phyloP scores from a whole-genome alignment of 2,888 invertebrate species.

The Mythimna lalbum region DNA sequence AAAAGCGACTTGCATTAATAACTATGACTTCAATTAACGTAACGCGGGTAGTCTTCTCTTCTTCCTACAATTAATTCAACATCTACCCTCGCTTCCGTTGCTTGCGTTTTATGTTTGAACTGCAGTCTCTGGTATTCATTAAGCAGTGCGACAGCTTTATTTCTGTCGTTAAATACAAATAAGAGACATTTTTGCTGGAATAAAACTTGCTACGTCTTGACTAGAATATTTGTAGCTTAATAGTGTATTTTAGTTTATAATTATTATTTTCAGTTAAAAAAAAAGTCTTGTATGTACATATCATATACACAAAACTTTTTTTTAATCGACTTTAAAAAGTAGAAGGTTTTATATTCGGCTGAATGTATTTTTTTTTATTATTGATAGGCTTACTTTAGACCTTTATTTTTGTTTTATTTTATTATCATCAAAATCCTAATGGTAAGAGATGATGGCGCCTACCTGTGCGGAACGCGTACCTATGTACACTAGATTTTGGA shows the following conservation, averaged over 20 bases:
- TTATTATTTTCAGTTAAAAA: too few species aligned
- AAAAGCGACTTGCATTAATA: not conserved
- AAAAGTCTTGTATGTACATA: too few species aligned
- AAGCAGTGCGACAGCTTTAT: constrained; percentile 18
- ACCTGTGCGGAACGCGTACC: too few species aligned
- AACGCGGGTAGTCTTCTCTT: constrained; percentile 8
- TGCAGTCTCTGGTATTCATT: constrained; percentile 19
- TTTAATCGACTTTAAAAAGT: too few species aligned
- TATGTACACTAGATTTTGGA: too few species aligned
- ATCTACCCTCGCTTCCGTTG: constrained; percentile 1
- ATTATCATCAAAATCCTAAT: too few species aligned
- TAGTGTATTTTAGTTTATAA: too few species aligned
- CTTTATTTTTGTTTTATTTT: too few species aligned
- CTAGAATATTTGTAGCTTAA: not conserved
- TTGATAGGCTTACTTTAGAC: not conserved
- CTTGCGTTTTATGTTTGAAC: constrained; percentile 12
- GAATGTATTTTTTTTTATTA: too few species aligned
- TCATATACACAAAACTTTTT: too few species aligned
- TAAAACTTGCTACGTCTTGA: not conserved
- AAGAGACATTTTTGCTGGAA: not conserved
- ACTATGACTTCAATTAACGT: not conserved
- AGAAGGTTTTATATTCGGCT: too few species aligned
- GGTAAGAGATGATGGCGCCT: too few species aligned
- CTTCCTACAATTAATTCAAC: not conserved
- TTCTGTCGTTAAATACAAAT: not conserved